These are phyloP conservation scores for Mormyrus lacerda DNA, from an alignment of 2,113 vertebrate genomes.

Conservation along the genomic window DNA sequence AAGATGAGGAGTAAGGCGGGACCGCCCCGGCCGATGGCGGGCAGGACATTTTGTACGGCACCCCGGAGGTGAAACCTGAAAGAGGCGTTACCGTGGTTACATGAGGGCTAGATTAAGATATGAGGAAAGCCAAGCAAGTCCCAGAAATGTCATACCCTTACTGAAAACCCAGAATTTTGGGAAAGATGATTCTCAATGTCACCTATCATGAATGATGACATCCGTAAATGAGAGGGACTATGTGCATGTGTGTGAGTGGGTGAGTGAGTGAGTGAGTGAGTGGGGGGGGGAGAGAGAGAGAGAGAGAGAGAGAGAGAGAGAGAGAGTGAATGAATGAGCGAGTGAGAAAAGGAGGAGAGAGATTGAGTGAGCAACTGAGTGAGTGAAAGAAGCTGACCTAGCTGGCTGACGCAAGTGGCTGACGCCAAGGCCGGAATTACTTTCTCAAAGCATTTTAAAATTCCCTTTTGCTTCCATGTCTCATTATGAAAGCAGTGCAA, in stretches of 20 bases:
- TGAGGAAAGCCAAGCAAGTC: neutral
- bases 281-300: neutral
- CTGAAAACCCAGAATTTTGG: neutral
- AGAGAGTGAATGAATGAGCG: no score
- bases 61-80: slow-evolving; percentile 84
- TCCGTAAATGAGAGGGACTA: no score
- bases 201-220: neutral
- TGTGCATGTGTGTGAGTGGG: no score
- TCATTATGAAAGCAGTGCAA: neutral
- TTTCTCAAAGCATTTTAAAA: neutral
- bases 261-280: neutral
- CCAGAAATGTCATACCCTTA: neutral
- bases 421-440: neutral
- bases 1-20: slow-evolving; percentile 85
- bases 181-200: neutral
- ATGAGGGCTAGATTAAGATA: neutral
- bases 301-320: no score
- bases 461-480: neutral
- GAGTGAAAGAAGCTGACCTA: neutral
- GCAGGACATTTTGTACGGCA: slow-evolving; percentile 95
- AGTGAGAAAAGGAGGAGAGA: no score
- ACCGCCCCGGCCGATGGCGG: slow-evolving; percentile 87
- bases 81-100: neutral
- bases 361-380: no score
- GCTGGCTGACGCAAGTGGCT: neutral